Percentiles rank a stretch among this genome's conserved stretches.
phyloP scores from a whole-genome alignment of 1,140 invertebrate genomes.

The Orius insidiosus region DNA sequence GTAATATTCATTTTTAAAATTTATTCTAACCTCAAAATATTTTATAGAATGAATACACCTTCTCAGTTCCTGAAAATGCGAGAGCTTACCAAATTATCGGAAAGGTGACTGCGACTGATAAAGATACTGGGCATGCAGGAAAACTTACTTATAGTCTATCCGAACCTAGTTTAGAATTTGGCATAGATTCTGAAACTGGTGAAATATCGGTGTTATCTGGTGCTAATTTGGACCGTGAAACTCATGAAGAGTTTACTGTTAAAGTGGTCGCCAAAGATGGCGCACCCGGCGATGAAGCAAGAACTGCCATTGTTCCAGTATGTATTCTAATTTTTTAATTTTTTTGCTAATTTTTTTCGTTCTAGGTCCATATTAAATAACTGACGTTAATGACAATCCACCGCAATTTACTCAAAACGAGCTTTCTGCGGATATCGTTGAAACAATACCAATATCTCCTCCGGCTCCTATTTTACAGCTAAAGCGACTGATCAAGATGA shows the following conservation, averaged over 20 bases:
- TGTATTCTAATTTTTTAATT: constrained; percentile 20
- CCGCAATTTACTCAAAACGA: constrained; percentile 56
- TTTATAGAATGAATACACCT: constrained; percentile 40
- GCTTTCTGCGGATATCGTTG: constrained; percentile 61
- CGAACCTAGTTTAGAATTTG: constrained; percentile 49
- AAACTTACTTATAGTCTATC: constrained; percentile 56
- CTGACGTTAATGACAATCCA: constrained; percentile 69
- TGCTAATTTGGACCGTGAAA: constrained; percentile 62
- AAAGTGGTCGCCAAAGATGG: constrained; percentile 64
- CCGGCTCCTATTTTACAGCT: constrained; percentile 61
- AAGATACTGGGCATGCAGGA: constrained; percentile 55
- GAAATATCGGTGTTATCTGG: constrained; percentile 56
- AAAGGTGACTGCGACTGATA: constrained; percentile 51
- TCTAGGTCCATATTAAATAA: constrained; percentile 51
- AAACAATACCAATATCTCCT: constrained; percentile 59
- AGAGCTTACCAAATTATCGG: constrained; percentile 45
- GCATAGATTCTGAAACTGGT: constrained; percentile 51
- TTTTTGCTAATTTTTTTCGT: constrained; percentile 5
- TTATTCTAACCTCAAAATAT: no score
- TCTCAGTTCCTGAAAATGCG: constrained; percentile 55
- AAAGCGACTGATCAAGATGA: constrained; percentile 60
- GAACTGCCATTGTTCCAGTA: constrained; percentile 53
- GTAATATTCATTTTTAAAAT: constrained; percentile 15
- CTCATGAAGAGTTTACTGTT: constrained; percentile 46
- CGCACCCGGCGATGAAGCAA: constrained; percentile 45